Conservation (phyloP, 35 echinoderm and acorn worm species). For the Apostichopus japonicus region DNA sequence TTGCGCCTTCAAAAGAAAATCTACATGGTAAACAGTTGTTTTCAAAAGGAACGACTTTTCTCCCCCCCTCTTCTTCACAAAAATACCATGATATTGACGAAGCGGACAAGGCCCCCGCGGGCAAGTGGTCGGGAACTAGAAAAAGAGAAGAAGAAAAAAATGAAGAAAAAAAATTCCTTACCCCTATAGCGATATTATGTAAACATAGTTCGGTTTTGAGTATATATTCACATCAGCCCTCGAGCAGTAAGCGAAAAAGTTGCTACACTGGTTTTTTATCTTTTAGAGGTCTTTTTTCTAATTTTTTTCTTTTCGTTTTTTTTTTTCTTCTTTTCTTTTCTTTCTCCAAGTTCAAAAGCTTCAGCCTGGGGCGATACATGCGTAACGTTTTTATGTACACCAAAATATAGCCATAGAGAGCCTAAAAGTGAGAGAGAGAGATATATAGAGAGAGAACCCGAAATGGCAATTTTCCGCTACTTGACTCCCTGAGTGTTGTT, state of each 20-base stretch:
- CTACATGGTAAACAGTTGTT: conserved; percentile 33
- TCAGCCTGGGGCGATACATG: conserved; percentile 40
- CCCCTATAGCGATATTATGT: conserved; percentile 19
- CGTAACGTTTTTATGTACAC: conserved; percentile 10
- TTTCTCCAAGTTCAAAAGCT: conserved; percentile 15
- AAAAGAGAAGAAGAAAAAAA: neutral
- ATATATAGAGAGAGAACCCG: neutral
- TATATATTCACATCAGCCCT: neutral
- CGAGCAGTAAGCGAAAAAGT: neutral
- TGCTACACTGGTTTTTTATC: conserved; percentile 1
- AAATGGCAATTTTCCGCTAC: conserved; percentile 47
- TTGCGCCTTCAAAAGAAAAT: conserved; percentile 6
- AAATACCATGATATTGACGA: neutral
- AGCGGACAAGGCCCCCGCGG: neutral
- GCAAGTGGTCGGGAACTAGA: conserved; percentile 15
- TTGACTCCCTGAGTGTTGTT: conserved; percentile 24
- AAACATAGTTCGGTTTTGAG: conserved; percentile 21
- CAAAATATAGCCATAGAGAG: neutral
- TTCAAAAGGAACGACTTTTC: conserved; percentile 4
- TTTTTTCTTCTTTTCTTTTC: too few relatives aligned
- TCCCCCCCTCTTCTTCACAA: too few relatives aligned
- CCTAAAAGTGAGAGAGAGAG: neutral
- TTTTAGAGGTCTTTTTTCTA: too few relatives aligned
- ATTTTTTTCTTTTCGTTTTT: neutral
- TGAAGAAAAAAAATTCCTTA: neutral